Evolutionary conservation across 1,140 invertebrate genomes (phyloP).

Genomic region (Berghia stephanieae): DNA sequence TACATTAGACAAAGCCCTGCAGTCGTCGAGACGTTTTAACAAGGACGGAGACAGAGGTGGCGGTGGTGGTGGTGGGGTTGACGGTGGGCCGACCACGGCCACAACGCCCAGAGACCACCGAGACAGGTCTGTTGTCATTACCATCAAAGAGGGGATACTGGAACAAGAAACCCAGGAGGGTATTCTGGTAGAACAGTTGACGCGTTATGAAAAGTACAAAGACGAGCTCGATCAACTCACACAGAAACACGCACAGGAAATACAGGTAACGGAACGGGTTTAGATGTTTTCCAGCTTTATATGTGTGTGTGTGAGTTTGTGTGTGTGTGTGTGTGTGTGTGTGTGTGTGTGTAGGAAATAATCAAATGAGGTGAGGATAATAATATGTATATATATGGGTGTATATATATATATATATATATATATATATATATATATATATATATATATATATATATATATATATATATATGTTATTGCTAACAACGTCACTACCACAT

Average conservation of each 20-base stretch:
- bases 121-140: slow-evolving; percentile 8
- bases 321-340: no score
- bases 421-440: no score
- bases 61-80: neutral
- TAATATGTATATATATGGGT: no score
- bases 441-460: no score
- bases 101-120: neutral
- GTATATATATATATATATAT: no score
- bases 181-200: slow-evolving; percentile 14
- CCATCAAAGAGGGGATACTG: slow-evolving; percentile 16
- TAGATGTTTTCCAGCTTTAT: no score
- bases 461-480: no score
- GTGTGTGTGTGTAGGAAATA: no score
- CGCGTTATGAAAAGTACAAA: neutral
- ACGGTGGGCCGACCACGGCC: neutral
- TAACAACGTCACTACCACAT: no score
- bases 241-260: neutral
- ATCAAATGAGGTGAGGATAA: no score
- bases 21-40: neutral
- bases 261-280: no score
- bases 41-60: neutral
- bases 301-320: no score
- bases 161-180: slow-evolving; percentile 20
- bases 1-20: neutral
- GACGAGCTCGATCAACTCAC: neutral